These are phyloP conservation scores for Chelon labrosus DNA, from an alignment of 2,797 vertebrate species.

Conservation along the genomic window DNA sequence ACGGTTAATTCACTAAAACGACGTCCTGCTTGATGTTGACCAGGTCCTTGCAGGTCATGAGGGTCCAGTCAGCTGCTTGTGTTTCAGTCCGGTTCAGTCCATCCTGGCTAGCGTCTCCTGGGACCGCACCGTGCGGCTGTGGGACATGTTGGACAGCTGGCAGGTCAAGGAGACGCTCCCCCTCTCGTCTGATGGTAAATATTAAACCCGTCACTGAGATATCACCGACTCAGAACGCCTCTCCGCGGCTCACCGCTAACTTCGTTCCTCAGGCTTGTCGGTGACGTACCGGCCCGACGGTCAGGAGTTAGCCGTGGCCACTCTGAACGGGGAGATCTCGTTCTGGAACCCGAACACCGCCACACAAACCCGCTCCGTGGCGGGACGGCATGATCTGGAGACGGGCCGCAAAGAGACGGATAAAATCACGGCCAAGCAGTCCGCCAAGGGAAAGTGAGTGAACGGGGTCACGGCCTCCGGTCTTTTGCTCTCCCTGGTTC, in stretches of 20 bases:
- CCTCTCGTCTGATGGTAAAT: constrained; percentile 90
- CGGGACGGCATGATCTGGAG: constrained; percentile 92
- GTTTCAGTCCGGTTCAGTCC: constrained; percentile 92
- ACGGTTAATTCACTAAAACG: neutral
- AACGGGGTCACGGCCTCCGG: fast-evolving
- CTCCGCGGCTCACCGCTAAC: neutral
- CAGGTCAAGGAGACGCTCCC: constrained; percentile 92
- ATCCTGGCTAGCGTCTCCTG: constrained; percentile 95
- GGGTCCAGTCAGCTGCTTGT: constrained; percentile 92
- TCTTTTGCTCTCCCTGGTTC: no score
- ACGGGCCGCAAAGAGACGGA: constrained; percentile 94
- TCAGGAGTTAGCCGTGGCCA: constrained; percentile 91
- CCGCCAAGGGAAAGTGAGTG: constrained; percentile 96
- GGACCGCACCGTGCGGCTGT: constrained; percentile 93
- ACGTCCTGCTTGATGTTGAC: neutral
- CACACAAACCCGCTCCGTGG: constrained; percentile 88
- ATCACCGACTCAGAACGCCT: neutral
- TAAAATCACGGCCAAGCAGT: constrained; percentile 95
- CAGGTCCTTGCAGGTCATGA: constrained; percentile 95
- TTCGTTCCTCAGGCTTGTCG: constrained; percentile 83
- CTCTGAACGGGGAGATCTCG: constrained; percentile 92
- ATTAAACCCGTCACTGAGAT: neutral
- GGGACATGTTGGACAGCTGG: constrained; percentile 99
- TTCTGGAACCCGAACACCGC: constrained; percentile 93
- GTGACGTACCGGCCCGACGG: constrained; percentile 93